Base-by-base conservation (phyloP, 2,113 vertebrate species). In the Heterochromis multidens region DNA sequence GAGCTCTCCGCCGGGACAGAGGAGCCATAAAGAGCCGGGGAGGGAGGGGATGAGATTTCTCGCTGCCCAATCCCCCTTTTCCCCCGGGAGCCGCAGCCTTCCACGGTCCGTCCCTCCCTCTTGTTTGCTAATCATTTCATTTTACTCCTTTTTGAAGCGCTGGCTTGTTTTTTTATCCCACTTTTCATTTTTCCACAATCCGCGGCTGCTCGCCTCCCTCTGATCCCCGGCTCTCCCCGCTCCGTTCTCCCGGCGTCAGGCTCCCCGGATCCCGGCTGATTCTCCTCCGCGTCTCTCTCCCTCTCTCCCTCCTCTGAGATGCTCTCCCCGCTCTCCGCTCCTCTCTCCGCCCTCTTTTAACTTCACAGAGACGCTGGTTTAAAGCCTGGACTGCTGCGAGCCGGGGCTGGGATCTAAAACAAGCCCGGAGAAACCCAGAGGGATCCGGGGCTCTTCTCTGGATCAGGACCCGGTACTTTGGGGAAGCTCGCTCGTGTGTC, bases 111-210 rank as follows among this genome's bases (percentile, higher is more conserved):
- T 92, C 95, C 94, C 96, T 96, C 95, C 94, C 95, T 96, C 96
- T 95, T 94, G 94, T 95, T 95, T 92, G 90, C 91, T 96, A 95
- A 96, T 96, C 95, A 95, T 93, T 96, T 95, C 95, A 96, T 96
- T 95, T 95, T 92, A 95, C 93, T 95, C 95, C 94, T 95, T 96
- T 96, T 96, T 97, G 95, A 96, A 96, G 96, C 95, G 77, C 77
- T 89, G 92, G 87, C 90, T 85, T 90, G 88, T 95, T 95, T 91
- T 90, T 94, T 96, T 95, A 96, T 96, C 94, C 95, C 94, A 94
- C 94, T 96, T 95, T 96, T 96, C 94, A 93, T 95, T 95, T 92
- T 3, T 84, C 65, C 93, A 81, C 94, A 87, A 86, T 94, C 92
- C 91, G 86, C 93, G 89, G 92, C 88, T 87, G 91, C 92, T 95